Conservation (phyloP, 2,888 invertebrate genomes). For the Venusia cambrica region DNA sequence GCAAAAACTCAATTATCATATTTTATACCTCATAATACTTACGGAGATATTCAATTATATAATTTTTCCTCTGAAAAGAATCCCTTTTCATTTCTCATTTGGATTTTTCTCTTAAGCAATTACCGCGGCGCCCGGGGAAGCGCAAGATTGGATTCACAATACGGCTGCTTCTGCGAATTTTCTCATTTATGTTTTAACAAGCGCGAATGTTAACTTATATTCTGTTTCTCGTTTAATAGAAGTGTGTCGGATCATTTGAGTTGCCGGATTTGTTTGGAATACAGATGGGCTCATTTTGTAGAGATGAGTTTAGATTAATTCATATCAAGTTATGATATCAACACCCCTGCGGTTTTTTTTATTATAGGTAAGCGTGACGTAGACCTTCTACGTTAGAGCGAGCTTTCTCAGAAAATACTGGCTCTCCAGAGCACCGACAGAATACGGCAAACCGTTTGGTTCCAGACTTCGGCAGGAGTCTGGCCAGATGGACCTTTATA, state of each 20-base stretch:
- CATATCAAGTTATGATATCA: background rate
- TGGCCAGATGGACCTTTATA: no score
- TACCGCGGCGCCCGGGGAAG: conserved; percentile 65
- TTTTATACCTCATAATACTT: conserved; percentile 81
- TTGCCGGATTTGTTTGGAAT: conserved; percentile 23
- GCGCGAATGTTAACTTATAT: conserved; percentile 71
- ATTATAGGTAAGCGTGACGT: conserved; percentile 1
- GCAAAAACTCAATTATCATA: conserved; percentile 79
- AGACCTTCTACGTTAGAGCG: no score
- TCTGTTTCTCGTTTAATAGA: conserved; percentile 70
- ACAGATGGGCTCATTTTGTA: conserved; percentile 26
- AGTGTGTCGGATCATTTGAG: conserved; percentile 53
- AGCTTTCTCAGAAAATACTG: no score
- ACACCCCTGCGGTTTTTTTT: background rate
- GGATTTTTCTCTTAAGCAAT: conserved; percentile 82
- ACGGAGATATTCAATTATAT: conserved; percentile 80
- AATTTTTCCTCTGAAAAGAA: conserved; percentile 78
- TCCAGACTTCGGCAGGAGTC: no score
- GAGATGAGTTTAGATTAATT: background rate
- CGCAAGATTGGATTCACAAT: conserved; percentile 61
- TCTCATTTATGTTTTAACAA: conserved; percentile 75
- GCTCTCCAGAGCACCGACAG: no score
- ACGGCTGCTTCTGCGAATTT: conserved; percentile 50
- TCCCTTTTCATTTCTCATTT: conserved; percentile 81
- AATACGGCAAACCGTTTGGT: no score